Percentiles rank a stretch among this genome's conserved stretches.
Conservation (phyloP, 2,888 invertebrate genomes). For the Onthophagus sagittarius region DNA sequence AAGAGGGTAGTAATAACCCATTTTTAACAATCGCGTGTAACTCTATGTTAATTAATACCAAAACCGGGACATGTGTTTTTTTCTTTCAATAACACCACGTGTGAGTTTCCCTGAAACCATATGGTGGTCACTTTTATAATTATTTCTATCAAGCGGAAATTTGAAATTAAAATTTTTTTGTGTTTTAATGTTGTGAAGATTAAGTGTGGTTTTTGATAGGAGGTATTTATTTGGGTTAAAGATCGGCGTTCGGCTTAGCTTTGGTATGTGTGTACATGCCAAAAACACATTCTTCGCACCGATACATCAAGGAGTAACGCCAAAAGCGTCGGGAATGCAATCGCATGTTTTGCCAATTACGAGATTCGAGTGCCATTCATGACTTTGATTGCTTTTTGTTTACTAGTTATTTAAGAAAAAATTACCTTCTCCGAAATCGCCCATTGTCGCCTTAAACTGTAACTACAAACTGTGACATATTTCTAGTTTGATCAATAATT, state of each 20-base stretch:
- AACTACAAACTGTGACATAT: not conserved
- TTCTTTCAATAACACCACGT: not conserved
- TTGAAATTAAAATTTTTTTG: not conserved
- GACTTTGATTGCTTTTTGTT: not conserved
- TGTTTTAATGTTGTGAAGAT: not conserved
- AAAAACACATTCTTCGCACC: not conserved
- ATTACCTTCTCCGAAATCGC: conserved; percentile 46
- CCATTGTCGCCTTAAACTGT: conserved; percentile 30
- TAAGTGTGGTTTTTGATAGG: not conserved
- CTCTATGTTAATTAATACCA: not conserved
- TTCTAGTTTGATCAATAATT: not conserved
- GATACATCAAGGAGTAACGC: not conserved
- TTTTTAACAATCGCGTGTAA: not conserved
- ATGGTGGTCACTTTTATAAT: not conserved
- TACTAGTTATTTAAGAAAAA: too few relatives aligned
- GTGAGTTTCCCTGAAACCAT: not conserved
- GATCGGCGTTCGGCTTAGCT: not conserved
- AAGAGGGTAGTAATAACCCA: not conserved
- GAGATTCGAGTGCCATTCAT: not conserved
- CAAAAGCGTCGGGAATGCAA: not conserved
- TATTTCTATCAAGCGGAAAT: too few relatives aligned
- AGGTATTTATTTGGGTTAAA: not conserved
- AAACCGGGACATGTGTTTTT: not conserved
- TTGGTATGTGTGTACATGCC: not conserved
- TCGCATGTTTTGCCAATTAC: not conserved